A percentile compares a stretch with the other conserved stretches of the same genome.
These are phyloP conservation scores for Emmelina monodactyla DNA, from an alignment of 2,888 invertebrate species.

Conservation along the genomic window DNA sequence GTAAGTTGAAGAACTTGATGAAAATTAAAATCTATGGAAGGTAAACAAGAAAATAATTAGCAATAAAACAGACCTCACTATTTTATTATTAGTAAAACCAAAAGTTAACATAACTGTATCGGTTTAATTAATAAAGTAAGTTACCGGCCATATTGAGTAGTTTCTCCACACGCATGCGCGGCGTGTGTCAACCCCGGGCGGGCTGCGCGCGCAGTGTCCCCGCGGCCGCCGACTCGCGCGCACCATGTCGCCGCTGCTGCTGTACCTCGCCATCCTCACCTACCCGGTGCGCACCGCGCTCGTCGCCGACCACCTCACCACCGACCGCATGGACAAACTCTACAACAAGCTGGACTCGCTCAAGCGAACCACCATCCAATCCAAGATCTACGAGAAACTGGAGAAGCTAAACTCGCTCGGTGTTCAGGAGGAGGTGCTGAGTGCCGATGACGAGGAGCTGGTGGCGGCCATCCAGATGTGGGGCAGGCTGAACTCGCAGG, in stretches of 20 bases:
- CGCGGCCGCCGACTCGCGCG: slow-evolving; percentile 33
- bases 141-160: too few species aligned
- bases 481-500: slow-evolving; percentile 36
- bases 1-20: background rate
- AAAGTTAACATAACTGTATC: background rate
- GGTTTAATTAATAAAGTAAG: too few species aligned
- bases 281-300: slow-evolving; percentile 33
- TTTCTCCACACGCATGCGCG: too few species aligned
- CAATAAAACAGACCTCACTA: too few species aligned
- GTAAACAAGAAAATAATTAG: too few species aligned
- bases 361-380: slow-evolving; percentile 24
- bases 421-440: slow-evolving; percentile 25
- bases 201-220: slow-evolving; percentile 9
- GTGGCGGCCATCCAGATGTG: slow-evolving; percentile 39
- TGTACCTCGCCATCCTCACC: slow-evolving; percentile 31
- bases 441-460: slow-evolving; percentile 44
- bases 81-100: background rate
- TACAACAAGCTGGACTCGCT: slow-evolving; percentile 40
- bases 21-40: too few species aligned
- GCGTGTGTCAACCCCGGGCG: too few species aligned
- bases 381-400: slow-evolving; percentile 36
- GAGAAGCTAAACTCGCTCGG: slow-evolving; percentile 36
- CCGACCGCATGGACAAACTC: slow-evolving; percentile 33
- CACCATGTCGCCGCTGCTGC: slow-evolving; percentile 37
- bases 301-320: slow-evolving; percentile 37